Base-by-base conservation (phyloP, 2,888 invertebrate genomes). In the Hymenopus coronatus region DNA sequence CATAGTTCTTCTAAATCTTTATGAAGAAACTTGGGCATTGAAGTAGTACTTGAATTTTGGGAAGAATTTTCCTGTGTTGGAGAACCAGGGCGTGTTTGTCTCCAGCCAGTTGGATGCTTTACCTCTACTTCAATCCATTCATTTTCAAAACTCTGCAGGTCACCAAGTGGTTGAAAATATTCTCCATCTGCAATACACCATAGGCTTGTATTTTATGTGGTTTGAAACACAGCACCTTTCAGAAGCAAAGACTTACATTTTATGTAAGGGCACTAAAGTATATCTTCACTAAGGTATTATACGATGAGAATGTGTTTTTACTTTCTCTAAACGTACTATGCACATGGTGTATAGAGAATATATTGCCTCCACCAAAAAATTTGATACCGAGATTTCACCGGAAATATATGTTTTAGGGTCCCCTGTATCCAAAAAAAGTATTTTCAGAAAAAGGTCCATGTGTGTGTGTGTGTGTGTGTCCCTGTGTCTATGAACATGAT, bases 41-140 rank as follows among this genome's bases (percentile, higher is more conserved):
- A 91, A 0, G 93, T 92, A 90, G 93, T 92, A 25, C 86, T 20
- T 28, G 33, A 81, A 81, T 85, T 27, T 15, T 14, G 40, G n/a
- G 87, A 25, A 27, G n/a, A 40, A 6, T 70, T 28, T 70, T 86
- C 84, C 28, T 46, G 28, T 33, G 86, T 40, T 30, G 88, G 88
- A n/a, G 87, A 70, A 28, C 40, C 27, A 14, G 84, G 82, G 30
- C 28, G 27, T 84, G 30, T 81, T 54, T 90, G 88, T 30, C 88
- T 88, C 93, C 90, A 95, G 93, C 89, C 95, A 93, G 90, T 95
- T 92, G 0, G 96, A 95, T 0, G 96, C 94, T 90, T 93, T 30
- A 98, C 95, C 92, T 97, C 97, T 0, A 98, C 97, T 93, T 98
- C 98, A 93, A 98, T 95, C 98, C 98, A 98, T 92, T 98, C 98